Evolutionary conservation across 2,797 vertebrate genomes (phyloP).

Genomic region (Cygnus olor): DNA sequence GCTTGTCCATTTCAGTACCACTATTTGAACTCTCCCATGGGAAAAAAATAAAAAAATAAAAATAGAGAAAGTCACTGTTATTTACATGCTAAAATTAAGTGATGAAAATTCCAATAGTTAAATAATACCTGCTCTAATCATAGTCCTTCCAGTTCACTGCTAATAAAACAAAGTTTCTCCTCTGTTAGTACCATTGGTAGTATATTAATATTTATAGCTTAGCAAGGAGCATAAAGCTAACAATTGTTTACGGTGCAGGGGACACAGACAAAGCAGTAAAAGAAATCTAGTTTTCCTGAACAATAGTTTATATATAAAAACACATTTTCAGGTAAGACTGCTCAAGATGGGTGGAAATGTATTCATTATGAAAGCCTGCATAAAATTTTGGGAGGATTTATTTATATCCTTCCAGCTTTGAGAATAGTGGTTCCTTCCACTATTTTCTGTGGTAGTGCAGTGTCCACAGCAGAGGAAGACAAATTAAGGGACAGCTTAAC

Average conservation of each 20-base stretch:
- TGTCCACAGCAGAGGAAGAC: background rate
- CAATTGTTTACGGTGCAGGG: conserved; percentile 29
- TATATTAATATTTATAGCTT: conserved; percentile 59
- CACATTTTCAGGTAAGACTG: conserved; percentile 20
- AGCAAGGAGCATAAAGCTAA: conserved; percentile 46
- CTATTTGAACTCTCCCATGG: background rate
- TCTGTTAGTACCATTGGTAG: conserved; percentile 20
- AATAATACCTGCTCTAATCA: conserved; percentile 6
- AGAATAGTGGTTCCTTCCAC: background rate
- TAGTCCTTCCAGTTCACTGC: conserved; percentile 29
- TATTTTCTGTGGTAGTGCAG: background rate
- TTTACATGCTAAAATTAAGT: conserved; percentile 53
- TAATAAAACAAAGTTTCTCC: conserved; percentile 31
- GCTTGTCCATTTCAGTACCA: background rate
- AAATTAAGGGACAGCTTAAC: background rate
- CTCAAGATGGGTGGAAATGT: conserved; percentile 33
- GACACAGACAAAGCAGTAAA: conserved; percentile 46
- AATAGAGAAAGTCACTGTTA: background rate
- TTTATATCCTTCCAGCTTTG: conserved; percentile 23
- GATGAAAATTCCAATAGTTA: conserved; percentile 9
- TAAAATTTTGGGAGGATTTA: conserved; percentile 32
- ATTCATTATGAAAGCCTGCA: conserved; percentile 55
- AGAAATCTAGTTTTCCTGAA: conserved; percentile 37
- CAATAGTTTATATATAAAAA: conserved; percentile 25
- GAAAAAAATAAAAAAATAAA: background rate